Conservation (phyloP, 2,797 vertebrate species). For the Poliocrania exsul region DNA sequence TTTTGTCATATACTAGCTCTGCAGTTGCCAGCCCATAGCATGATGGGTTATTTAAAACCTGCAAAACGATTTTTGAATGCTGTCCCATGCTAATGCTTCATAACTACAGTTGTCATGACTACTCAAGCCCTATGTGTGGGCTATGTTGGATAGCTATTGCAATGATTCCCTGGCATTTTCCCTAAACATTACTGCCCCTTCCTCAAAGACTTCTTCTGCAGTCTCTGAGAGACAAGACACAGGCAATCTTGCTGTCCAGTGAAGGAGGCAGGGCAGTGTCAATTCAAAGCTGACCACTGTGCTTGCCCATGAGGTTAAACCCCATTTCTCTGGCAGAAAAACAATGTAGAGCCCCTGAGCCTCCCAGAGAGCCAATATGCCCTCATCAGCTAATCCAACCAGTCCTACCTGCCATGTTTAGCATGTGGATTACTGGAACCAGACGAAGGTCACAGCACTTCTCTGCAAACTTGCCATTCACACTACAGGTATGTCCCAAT, state of each 20-base stretch:
- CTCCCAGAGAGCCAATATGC: background rate
- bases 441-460: background rate
- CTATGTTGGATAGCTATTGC: background rate
- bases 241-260: background rate
- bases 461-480: background rate
- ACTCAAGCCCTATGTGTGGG: background rate
- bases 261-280: background rate
- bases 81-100: background rate
- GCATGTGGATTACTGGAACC: background rate
- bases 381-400: background rate
- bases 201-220: background rate
- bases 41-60: background rate
- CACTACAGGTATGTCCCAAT: background rate
- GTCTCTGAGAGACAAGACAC: background rate
- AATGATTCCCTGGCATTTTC: background rate
- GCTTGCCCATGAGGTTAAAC: background rate
- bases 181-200: background rate
- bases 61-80: background rate
- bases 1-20: background rate
- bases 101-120: slow-evolving; percentile 11
- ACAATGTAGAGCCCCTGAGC: background rate
- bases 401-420: background rate
- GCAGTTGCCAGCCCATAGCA: background rate
- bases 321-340: background rate
- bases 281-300: background rate